Evolutionary conservation across 2,797 vertebrate species (phyloP).

Genomic region (Sebastes cheni): DNA sequence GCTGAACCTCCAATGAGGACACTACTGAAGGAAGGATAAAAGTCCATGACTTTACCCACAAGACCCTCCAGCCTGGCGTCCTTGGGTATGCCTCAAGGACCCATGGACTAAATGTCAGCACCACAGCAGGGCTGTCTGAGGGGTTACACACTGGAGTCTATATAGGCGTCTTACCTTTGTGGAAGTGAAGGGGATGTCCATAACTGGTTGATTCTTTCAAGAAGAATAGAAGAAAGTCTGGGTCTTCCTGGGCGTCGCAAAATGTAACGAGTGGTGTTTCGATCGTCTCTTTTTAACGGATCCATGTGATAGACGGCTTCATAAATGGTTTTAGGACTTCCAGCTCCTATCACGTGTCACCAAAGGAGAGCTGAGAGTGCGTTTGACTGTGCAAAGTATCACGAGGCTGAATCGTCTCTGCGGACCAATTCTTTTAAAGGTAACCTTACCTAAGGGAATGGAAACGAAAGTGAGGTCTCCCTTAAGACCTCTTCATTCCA

Average conservation of each 20-base stretch:
- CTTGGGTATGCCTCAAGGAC: constrained; percentile 48
- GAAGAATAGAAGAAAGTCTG: constrained; percentile 44
- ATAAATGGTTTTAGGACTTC: constrained; percentile 53
- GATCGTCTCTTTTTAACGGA: constrained; percentile 56
- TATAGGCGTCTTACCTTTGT: constrained; percentile 43
- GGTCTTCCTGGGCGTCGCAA: constrained; percentile 57
- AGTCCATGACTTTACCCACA: constrained; percentile 43
- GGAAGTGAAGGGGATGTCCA: constrained; percentile 29
- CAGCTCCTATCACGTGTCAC: constrained; percentile 55
- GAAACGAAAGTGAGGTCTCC: constrained; percentile 54
- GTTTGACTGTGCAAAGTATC: constrained; percentile 59
- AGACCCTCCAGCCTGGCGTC: constrained; percentile 33
- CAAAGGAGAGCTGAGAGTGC: constrained; percentile 63
- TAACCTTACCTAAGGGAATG: constrained; percentile 72
- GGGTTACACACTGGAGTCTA: constrained; percentile 74
- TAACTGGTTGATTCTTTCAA: constrained; percentile 54
- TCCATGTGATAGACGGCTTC: constrained; percentile 56
- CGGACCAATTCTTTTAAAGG: constrained; percentile 72
- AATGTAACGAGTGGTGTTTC: constrained; percentile 50
- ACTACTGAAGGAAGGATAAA: constrained; percentile 75
- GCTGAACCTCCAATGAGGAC: constrained; percentile 79
- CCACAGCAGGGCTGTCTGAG: constrained; percentile 58
- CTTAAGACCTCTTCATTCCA: constrained; percentile 79
- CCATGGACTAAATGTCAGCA: constrained; percentile 51
- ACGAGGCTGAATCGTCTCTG: constrained; percentile 48